phyloP scores from a whole-genome alignment of 2,888 invertebrate species.

The Teleogryllus oceanicus region DNA sequence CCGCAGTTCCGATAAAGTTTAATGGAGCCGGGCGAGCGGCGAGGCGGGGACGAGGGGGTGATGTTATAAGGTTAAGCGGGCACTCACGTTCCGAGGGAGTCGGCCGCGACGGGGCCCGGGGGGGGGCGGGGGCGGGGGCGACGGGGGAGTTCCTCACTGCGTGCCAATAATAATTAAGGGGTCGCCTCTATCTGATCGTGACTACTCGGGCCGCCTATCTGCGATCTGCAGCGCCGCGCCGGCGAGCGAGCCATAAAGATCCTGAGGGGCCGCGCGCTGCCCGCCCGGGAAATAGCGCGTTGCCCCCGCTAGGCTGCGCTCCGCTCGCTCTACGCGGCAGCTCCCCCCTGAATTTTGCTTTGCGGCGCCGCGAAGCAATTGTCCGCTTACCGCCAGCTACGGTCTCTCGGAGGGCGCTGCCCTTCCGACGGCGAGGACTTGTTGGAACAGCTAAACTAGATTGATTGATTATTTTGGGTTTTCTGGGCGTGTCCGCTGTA shows the following conservation, averaged over 20 bases:
- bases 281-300: not conserved
- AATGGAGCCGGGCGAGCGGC: not conserved
- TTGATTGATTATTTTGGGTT: too few relatives aligned
- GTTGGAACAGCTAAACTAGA: too few relatives aligned
- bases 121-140: not conserved
- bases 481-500: too few relatives aligned
- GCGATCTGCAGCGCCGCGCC: not conserved
- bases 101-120: not conserved
- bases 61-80: not conserved
- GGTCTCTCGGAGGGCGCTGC: too few relatives aligned
- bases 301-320: not conserved
- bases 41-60: not conserved
- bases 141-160: not conserved
- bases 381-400: too few relatives aligned
- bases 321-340: too few relatives aligned
- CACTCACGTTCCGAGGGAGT: not conserved
- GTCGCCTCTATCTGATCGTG: constrained; percentile 1
- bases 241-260: constrained; percentile 10
- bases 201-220: constrained; percentile 4
- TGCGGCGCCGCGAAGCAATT: too few relatives aligned
- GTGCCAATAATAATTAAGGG: constrained; percentile 18
- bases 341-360: too few relatives aligned
- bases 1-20: not conserved
- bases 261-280: not conserved
- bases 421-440: too few relatives aligned